A percentile compares a stretch with the other conserved stretches of the same genome.
Evolutionary conservation across 2,888 invertebrate species (phyloP).

Genomic region (Podotricha telesiphe): DNA sequence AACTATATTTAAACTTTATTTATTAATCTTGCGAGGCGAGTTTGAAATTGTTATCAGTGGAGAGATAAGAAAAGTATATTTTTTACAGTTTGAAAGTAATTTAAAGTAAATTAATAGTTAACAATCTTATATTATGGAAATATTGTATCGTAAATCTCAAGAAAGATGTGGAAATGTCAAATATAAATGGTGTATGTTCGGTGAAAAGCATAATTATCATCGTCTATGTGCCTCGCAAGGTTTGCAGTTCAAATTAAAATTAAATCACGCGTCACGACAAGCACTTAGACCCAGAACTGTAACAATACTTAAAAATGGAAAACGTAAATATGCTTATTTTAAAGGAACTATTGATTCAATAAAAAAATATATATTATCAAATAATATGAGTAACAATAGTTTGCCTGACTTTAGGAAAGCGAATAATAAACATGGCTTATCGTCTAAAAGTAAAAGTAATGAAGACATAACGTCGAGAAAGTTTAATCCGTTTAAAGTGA

Average conservation of each 20-base stretch:
- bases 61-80: neutral
- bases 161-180: neutral
- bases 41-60: neutral
- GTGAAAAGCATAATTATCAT: neutral
- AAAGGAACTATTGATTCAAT: neutral
- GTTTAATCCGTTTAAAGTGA: constrained; percentile 3
- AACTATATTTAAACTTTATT: constrained; percentile 1
- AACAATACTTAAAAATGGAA: constrained; percentile 23
- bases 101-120: neutral
- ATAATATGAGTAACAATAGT: constrained; percentile 10
- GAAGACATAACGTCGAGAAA: neutral
- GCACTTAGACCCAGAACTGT: constrained; percentile 8
- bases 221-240: constrained; percentile 9
- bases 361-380: neutral
- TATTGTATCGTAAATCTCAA: neutral
- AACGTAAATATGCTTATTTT: neutral
- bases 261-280: neutral
- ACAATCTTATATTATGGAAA: neutral
- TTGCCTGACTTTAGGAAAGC: constrained; percentile 3
- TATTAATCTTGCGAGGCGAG: neutral
- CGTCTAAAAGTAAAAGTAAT: constrained; percentile 15
- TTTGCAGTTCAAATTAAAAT: neutral
- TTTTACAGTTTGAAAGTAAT: neutral
- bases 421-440: constrained; percentile 1
- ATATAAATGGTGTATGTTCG: neutral